Percentiles rank a stretch among this genome's conserved stretches.
Conservation (phyloP, 2,113 vertebrate species). For the Rhegmatorhina hoffmannsi region DNA sequence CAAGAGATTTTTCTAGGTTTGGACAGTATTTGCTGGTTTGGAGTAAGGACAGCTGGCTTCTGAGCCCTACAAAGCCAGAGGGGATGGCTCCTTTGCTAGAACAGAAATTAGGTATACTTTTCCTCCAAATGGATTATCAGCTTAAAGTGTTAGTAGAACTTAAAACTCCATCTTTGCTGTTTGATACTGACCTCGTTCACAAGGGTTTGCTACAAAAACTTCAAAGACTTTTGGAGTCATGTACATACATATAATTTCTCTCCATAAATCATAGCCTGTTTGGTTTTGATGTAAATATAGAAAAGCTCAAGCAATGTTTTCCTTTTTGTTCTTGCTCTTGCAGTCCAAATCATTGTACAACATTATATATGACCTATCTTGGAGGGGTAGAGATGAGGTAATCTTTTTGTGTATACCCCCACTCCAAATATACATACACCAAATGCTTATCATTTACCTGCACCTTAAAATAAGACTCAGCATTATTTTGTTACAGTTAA, state of each 20-base stretch:
- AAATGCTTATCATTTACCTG: not conserved
- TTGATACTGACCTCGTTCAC: not conserved
- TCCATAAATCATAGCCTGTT: not conserved
- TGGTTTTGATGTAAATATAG: not conserved
- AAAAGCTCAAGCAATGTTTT: not conserved
- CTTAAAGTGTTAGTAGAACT: not conserved
- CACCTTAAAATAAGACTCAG: not conserved
- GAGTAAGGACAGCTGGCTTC: not conserved
- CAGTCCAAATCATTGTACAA: not conserved
- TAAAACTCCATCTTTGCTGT: not conserved
- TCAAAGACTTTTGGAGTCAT: not conserved
- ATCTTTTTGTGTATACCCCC: not conserved
- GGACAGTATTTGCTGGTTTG: not conserved
- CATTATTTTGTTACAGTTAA: not conserved
- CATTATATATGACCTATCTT: not conserved
- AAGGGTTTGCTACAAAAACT: not conserved
- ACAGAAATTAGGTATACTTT: not conserved
- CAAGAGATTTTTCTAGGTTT: not conserved
- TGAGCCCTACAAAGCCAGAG: not conserved
- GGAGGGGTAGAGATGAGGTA: rapidly evolving
- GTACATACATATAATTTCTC: not conserved
- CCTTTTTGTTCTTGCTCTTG: not conserved
- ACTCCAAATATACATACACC: not conserved
- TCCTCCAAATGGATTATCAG: not conserved
- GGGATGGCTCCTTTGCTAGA: not conserved